Conservation (phyloP, 92 coral and sea anemone genomes). For the Porites cylindrica region DNA sequence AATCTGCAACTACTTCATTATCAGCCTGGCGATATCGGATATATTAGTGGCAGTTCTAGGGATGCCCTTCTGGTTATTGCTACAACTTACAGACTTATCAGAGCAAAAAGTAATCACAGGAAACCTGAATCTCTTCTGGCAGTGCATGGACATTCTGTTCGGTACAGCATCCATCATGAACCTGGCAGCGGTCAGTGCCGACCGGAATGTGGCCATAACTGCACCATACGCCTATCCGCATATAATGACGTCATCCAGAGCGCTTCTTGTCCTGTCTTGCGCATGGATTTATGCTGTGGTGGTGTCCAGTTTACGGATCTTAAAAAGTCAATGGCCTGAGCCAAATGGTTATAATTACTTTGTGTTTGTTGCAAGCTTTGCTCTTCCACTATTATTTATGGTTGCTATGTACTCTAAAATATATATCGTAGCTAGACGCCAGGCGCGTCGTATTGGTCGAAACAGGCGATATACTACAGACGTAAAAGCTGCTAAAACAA, state of each 20-base stretch:
- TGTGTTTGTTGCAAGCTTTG: slow-evolving; percentile 75
- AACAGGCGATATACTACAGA: slow-evolving; percentile 83
- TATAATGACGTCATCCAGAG: slow-evolving; percentile 84
- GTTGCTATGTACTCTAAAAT: slow-evolving; percentile 89
- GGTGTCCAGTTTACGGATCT: slow-evolving; percentile 70
- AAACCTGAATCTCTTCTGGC: slow-evolving; percentile 60
- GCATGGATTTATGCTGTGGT: slow-evolving; percentile 86
- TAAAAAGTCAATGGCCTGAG: slow-evolving; percentile 41
- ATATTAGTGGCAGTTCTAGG: slow-evolving; percentile 84
- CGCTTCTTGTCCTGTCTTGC: slow-evolving; percentile 69
- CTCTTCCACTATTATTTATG: slow-evolving; percentile 83
- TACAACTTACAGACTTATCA: slow-evolving; percentile 73
- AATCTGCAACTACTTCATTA: slow-evolving; percentile 91
- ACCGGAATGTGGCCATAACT: slow-evolving; percentile 93
- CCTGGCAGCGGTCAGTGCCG: slow-evolving; percentile 91
- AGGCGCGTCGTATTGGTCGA: slow-evolving; percentile 83
- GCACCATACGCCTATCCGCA: slow-evolving; percentile 89
- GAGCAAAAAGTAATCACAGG: slow-evolving; percentile 38
- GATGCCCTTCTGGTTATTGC: slow-evolving; percentile 90
- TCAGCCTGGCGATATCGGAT: slow-evolving; percentile 89
- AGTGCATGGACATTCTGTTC: slow-evolving; percentile 80
- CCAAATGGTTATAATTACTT: slow-evolving; percentile 70
- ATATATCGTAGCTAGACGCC: slow-evolving; percentile 91
- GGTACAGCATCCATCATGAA: slow-evolving; percentile 90
- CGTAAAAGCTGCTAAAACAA: slow-evolving; percentile 96